Evolutionary conservation across 2,888 invertebrate species (phyloP), one percentile per base, ranked within the genome.

Genomic region (Nezara viridula): DNA sequence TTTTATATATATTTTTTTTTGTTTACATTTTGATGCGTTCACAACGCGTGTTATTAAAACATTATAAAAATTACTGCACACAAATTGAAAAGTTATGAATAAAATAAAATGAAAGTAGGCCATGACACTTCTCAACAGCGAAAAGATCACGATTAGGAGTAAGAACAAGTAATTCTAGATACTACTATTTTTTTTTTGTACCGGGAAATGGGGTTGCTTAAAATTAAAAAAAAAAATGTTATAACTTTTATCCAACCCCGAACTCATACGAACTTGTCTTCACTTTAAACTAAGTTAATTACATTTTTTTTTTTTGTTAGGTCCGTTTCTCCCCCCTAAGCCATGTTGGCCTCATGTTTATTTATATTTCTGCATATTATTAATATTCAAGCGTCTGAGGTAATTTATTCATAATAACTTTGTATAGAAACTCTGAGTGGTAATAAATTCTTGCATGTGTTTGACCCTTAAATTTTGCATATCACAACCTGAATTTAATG

Each of bases 351-450:
- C 60, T 60, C 60, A 60, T 60, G 60, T 60, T 60, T 60, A 60
- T 60, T 60, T 32, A 60, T 60, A 60, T 32, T 60, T 60, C 60
- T 27, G 60, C 32, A 32, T 32, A 60, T 32, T 60, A 60, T 60
- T 27, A 60, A 60, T 60, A 60, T 60, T 60, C 60, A 60, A 60
- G 27, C 60, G 27, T 27, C 5, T 2, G 14, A 14, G 1, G 27
- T 60, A 60, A 60, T 60, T 60, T 60, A 60, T 60, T 60, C 60
- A 16, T 60, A 60, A 60, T 60, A 60, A 60, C 60, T 60, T 60
- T 60, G 32, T 60, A 32, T 60, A 32, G 27, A 12, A 14, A 60
- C 32, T 27, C 60, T 60, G 14, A 14, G 32, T 32, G n/a, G 60
- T 32, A 60, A 60, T 60, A 14, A n/a, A 60, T 60, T 60, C 9